Evolutionary conservation across 2,888 invertebrate genomes (phyloP), one percentile per base, ranked within the genome.

Genomic region (Amiota minor): DNA sequence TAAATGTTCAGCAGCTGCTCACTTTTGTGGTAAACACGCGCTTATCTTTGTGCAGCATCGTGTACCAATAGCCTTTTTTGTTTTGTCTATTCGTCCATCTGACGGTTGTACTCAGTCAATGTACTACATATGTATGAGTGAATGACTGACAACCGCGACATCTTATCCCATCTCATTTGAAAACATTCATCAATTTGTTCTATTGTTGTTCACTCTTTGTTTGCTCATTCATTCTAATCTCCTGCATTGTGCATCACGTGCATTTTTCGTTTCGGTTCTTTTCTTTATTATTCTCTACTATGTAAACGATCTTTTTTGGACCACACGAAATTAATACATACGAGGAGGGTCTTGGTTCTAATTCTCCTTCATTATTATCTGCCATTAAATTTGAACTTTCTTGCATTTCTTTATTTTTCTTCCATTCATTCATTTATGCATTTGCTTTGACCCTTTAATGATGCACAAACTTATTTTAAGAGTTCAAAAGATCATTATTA

Each of bases 131-230:
- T 45, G 62, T 62, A 12, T 12, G 20, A 59, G 18, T 9, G 12
- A 16, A 20, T 23, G 59, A 59, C 59, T 20, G 18, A 59, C 20
- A 18, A 8, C 45, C n/a, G 59, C 59, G 59, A 59, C 16, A 20
- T 68, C 49, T 50, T 49, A 68, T 68, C 53, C 67, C 67, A 50
- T 68, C 23, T 53, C 67, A 35, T 35, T 35, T 35, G 35, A 68
- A 68, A 53, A 68, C 50, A 68, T 68, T 18, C 67, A 68, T 68
- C 67, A 68, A 68, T 68, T 68, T 68, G 67, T 68, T 68, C 67
- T 68, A 35, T 68, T 68, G 67, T 68, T 68, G 62, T 35, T 59
- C 59, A 9, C 20, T 20, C 18, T 56, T 14, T 56, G n/a, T 14
- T 56, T 56, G 14, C 16, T 10, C 10, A 18, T 56, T 18, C 10